A percentile compares a stretch with the other conserved stretches of the same genome.
Evolutionary conservation across 2,888 invertebrate genomes (phyloP).

Genomic region (Conistra vaccinii): DNA sequence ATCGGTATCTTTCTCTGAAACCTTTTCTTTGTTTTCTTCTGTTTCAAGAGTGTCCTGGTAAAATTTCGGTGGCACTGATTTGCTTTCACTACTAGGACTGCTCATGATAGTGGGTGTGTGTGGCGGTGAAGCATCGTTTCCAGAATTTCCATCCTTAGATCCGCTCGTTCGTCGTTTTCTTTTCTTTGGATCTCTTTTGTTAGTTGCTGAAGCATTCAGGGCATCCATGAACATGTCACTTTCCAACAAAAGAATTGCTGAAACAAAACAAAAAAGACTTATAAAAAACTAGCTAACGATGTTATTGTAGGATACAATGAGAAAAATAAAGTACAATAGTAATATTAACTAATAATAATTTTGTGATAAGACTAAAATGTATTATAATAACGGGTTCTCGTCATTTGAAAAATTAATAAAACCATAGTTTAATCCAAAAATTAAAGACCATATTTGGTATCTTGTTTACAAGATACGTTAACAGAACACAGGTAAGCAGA

Average conservation of each 20-base stretch:
- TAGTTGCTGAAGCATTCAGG: constrained; percentile 94
- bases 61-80: constrained; percentile 93
- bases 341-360: not conserved
- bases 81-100: constrained; percentile 85
- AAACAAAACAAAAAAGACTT: constrained; percentile 77
- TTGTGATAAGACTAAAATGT: constrained; percentile 58
- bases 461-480: not conserved
- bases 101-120: constrained; percentile 88
- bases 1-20: constrained; percentile 75
- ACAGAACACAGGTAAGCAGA: not conserved
- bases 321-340: not conserved
- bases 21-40: constrained; percentile 91
- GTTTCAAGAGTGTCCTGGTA: constrained; percentile 97
- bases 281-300: not conserved
- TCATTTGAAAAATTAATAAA: not conserved
- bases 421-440: too few species aligned
- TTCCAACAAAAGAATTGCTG: constrained; percentile 95
- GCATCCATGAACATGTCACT: constrained; percentile 99
- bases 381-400: constrained; percentile 54
- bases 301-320: not conserved
- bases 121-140: constrained; percentile 89
- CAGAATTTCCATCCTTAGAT: constrained; percentile 92
- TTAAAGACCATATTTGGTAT: too few species aligned
- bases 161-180: constrained; percentile 94
- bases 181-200: constrained; percentile 94